A percentile compares a stretch with the other conserved stretches of the same genome.
Conservation (phyloP, 2,888 invertebrate genomes). For the Ypsolopha sequella region DNA sequence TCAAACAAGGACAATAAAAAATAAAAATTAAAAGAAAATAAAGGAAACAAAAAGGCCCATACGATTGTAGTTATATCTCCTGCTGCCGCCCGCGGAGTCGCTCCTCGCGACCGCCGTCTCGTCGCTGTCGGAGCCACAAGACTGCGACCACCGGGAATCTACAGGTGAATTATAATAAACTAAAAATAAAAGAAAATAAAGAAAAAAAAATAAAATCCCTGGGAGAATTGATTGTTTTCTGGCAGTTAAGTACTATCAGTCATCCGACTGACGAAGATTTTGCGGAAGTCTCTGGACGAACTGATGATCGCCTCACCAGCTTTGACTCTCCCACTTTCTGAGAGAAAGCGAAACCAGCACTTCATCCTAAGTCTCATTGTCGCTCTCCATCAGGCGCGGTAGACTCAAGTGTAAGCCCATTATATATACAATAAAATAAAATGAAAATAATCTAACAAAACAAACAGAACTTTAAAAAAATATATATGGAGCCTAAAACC, state of each 20-base stretch:
- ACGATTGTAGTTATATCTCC: constrained; percentile 27
- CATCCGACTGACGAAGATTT: not conserved
- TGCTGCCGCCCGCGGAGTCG: constrained; percentile 22
- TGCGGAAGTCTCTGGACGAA: not conserved
- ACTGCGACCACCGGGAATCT: constrained; percentile 23
- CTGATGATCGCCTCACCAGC: no score
- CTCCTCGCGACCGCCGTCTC: constrained; percentile 39
- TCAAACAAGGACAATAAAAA: constrained; percentile 11
- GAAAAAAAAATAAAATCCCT: constrained; percentile 1
- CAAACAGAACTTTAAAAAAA: no score
- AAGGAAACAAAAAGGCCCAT: constrained; percentile 8
- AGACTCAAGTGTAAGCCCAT: no score
- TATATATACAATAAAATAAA: no score
- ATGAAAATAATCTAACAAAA: no score
- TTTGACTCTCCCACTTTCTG: no score
- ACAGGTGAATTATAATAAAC: constrained; percentile 24
- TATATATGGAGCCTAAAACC: no score
- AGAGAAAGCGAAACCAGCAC: no score
- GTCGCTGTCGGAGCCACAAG: constrained; percentile 32
- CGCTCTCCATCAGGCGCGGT: no score
- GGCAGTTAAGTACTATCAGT: no score
- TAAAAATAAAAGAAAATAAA: constrained; percentile 22
- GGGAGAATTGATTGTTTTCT: no score
- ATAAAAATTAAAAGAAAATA: constrained; percentile 9
- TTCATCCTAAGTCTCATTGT: no score